Percentiles rank a stretch among this genome's conserved stretches.
These are phyloP conservation scores for Eucera pruinosa DNA, from an alignment of 2,888 invertebrate species.

Conservation along the genomic window DNA sequence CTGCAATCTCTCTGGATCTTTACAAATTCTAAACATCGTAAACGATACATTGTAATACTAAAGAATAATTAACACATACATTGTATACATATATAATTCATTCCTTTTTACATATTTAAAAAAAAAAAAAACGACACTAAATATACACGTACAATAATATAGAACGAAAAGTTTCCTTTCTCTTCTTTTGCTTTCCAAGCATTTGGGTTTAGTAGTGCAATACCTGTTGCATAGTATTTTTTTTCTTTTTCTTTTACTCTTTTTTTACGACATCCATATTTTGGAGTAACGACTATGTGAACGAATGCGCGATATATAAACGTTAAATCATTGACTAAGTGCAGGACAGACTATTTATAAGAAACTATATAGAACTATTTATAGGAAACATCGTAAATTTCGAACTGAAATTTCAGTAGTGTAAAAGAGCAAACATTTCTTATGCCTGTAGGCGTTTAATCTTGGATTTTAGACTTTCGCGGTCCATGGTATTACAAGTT, in stretches of 20 bases:
- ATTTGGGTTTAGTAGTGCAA: constrained; percentile 13
- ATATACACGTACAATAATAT: constrained; percentile 7
- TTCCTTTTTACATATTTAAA: constrained; percentile 31
- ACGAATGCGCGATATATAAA: constrained; percentile 23
- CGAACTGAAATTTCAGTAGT: too few species aligned
- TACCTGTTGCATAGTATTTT: constrained; percentile 1
- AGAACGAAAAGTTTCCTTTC: background rate
- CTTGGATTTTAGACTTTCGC: too few species aligned
- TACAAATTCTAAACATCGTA: constrained; percentile 7
- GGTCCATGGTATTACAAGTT: too few species aligned
- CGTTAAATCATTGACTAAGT: too few species aligned
- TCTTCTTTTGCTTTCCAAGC: background rate
- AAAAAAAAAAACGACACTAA: constrained; percentile 29
- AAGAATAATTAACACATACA: constrained; percentile 32
- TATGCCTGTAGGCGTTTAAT: too few species aligned
- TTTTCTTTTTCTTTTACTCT: constrained; percentile 13
- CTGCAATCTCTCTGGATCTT: constrained; percentile 25
- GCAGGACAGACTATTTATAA: too few species aligned
- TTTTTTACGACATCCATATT: constrained; percentile 16
- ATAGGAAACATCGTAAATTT: too few species aligned
- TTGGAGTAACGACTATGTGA: constrained; percentile 10
- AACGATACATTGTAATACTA: constrained; percentile 23
- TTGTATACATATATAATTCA: constrained; percentile 11
- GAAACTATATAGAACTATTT: too few species aligned
- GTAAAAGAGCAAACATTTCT: too few species aligned